Evolutionary conservation across 2,797 vertebrate genomes (phyloP), one percentile per base, ranked within the genome.

Genomic region (Emys orbicularis): DNA sequence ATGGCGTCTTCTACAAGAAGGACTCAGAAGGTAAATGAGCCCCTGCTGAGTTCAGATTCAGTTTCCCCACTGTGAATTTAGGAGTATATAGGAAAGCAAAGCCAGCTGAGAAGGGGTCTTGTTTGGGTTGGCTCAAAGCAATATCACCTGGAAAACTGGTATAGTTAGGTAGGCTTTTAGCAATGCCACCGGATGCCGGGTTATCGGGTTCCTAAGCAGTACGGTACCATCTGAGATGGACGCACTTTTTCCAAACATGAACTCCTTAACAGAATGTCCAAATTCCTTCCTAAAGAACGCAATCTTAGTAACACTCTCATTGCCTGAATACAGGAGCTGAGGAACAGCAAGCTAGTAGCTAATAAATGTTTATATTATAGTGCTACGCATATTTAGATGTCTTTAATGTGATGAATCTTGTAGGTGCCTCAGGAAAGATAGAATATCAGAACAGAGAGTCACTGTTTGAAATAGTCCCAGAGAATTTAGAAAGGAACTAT

Each of bases 1-100:
- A 98, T 0, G 98, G 98, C 0, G 98, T 98, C 89, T 98, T 98
- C 97, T 98, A 98, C 27, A 3, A 98, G 61, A 98, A 98, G 85
- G 97, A 98, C 77, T 98, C 98, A 44, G 98, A 98, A 98, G 98
- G 98, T 98, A 98, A 97, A 90, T 87, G 52, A 90, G 23, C 6
- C 53, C 3, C 79, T 86, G 44, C 74, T 79, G 84, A 59, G 3
- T 57, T 18, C 4, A 8, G 57, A 81, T 27, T 77, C 74, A 54
- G 47, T 87, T 96, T 93, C 72, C 41, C 83, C 3, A 2, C 6
- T 52, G 87, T 81, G 52, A 57, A 1, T 3, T 79, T 81, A 9
- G 37, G 23, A 37, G 2, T 65, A 2, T 37, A 3, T 1, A 0
- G n/a, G 31, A 37, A 59, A 82, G 52, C 57, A 89, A 72, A 87